These are phyloP conservation scores for Microcebus griseorufus DNA, from an alignment of 2,113 vertebrate genomes.

Conservation along the genomic window DNA sequence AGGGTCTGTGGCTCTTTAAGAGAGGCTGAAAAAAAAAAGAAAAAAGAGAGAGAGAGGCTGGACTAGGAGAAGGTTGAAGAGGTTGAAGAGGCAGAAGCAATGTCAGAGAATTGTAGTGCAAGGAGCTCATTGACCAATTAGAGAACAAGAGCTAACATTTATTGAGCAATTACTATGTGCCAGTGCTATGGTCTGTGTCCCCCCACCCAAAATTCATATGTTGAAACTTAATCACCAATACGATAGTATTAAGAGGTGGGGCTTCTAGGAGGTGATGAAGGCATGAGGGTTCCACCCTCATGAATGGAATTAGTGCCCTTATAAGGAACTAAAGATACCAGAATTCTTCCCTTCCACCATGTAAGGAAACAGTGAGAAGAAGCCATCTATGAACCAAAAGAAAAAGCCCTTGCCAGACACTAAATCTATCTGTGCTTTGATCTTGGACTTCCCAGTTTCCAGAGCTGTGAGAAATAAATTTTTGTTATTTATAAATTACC, in stretches of 20 bases:
- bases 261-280: not conserved
- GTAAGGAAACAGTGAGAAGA: no score
- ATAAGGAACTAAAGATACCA: not conserved
- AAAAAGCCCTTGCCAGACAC: not conserved
- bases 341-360: not conserved
- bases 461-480: not conserved
- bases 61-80: rapidly evolving
- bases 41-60: not conserved
- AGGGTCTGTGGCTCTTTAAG: not conserved
- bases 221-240: not conserved
- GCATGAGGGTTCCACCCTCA: not conserved
- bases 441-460: not conserved
- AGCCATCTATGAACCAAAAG: not conserved
- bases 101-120: not conserved
- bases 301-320: not conserved
- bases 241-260: no score
- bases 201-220: not conserved
- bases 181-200: not conserved
- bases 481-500: not conserved
- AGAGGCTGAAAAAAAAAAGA: not conserved
- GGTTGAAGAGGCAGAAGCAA: rapidly evolving
- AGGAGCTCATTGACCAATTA: not conserved
- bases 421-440: no score
- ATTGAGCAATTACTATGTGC: not conserved
- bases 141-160: not conserved